phyloP scores from a whole-genome alignment of 1,140 invertebrate species.

The Drosophila subpulchrella region DNA sequence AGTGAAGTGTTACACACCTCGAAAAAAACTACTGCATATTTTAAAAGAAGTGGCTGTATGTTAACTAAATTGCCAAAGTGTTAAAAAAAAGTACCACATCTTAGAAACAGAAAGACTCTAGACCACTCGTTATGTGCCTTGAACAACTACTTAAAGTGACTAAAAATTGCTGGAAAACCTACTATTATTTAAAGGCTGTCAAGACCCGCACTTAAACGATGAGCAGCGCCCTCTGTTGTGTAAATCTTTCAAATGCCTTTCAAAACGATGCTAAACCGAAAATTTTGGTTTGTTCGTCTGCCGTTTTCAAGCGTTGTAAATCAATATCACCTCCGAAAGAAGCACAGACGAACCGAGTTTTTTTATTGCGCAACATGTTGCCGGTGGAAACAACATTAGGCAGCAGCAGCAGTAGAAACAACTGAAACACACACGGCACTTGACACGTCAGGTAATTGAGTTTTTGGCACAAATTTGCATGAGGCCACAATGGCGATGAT shows the following conservation, averaged over 20 bases:
- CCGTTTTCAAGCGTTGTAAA: slow-evolving; percentile 47
- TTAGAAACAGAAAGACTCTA: background rate
- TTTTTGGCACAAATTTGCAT: slow-evolving; percentile 58
- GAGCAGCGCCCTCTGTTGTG: slow-evolving; percentile 23
- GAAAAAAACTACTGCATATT: background rate
- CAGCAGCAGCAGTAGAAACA: slow-evolving; percentile 21
- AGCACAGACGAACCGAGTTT: slow-evolving; percentile 21
- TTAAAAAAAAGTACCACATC: background rate
- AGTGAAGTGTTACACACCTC: background rate
- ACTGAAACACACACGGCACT: slow-evolving; percentile 43
- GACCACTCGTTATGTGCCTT: slow-evolving; percentile 1
- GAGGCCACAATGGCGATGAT: slow-evolving; percentile 42
- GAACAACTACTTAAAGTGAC: background rate
- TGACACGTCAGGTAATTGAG: slow-evolving; percentile 54
- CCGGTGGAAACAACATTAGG: slow-evolving; percentile 20
- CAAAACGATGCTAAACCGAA: slow-evolving; percentile 36
- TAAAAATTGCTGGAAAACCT: slow-evolving; percentile 4
- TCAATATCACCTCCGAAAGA: slow-evolving; percentile 36
- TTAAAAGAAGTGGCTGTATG: background rate
- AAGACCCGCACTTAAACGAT: slow-evolving; percentile 11
- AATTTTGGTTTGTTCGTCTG: slow-evolving; percentile 24
- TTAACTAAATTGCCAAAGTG: background rate
- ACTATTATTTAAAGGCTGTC: slow-evolving; percentile 26
- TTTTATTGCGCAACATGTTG: slow-evolving; percentile 37
- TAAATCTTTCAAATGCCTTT: slow-evolving; percentile 39